Percentiles rank a stretch among this genome's conserved stretches.
These are phyloP conservation scores for Progne subis DNA, from an alignment of 2,113 vertebrate genomes.

Conservation along the genomic window DNA sequence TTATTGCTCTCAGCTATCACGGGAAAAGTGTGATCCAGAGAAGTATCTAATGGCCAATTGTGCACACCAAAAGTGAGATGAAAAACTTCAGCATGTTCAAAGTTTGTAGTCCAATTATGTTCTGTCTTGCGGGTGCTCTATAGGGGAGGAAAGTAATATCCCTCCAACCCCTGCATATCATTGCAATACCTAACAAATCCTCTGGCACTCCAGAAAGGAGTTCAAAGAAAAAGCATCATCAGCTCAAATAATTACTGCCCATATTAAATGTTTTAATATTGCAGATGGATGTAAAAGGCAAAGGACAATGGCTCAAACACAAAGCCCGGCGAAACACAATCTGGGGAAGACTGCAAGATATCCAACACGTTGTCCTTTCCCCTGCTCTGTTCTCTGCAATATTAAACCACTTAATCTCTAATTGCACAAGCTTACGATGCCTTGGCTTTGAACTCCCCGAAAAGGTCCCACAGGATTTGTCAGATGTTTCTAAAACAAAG, in stretches of 20 bases:
- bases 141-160: conserved; percentile 38
- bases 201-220: conserved; percentile 35
- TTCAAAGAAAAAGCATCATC: conserved; percentile 65
- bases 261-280: conserved; percentile 38
- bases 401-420: conserved; percentile 73
- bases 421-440: conserved; percentile 53
- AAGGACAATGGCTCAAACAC: conserved; percentile 6
- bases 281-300: conserved; percentile 2
- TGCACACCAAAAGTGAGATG: conserved; percentile 32
- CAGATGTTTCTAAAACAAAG: conserved; percentile 74
- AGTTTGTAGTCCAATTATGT: conserved; percentile 68
- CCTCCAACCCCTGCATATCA: conserved; percentile 24
- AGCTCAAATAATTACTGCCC: conserved; percentile 36
- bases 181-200: conserved; percentile 45
- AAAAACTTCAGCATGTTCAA: conserved; percentile 61
- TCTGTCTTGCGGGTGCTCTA: conserved; percentile 61
- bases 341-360: conserved; percentile 26
- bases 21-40: neutral
- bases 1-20: conserved; percentile 10
- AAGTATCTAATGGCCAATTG: conserved; percentile 12
- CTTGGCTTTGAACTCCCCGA: conserved; percentile 46
- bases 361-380: conserved; percentile 37
- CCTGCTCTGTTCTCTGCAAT: conserved; percentile 45
- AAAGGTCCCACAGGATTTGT: conserved; percentile 55
- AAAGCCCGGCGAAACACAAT: neutral